Base-by-base conservation (phyloP, 2,113 vertebrate genomes). In the Oncorhynchus keta region DNA sequence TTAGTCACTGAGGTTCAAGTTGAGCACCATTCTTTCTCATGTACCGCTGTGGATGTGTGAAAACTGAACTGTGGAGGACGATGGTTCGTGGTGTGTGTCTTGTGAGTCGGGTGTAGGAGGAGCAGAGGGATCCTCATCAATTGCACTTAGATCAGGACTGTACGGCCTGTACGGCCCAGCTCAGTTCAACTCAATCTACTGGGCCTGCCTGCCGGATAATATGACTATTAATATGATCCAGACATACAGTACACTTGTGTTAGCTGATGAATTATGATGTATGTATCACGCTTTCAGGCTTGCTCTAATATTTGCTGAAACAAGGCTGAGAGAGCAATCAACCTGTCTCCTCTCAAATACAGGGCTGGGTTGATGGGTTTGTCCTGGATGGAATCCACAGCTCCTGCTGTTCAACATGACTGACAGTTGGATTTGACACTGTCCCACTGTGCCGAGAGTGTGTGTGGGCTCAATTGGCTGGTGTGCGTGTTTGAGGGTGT, bases 11-110 rank as follows among this genome's bases (percentile, higher is more conserved):
- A 76, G 86, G 67, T 81, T 74, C 83, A 76, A 81, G 86, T 79
- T 81, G 88, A 91, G 87, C 86, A 82, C 77, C 87, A 86, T 88
- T 91, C 32, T 35, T 68, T 77, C 39, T 11, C 39, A 45, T 45
- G 39, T 9, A 11, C 39, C 9, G 45, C 59, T 74, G 89, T 91
- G 89, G 89, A 88, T 85, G 91, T 85, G 8, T 85, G 8, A 72
- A 80, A 82, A 80, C 73, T 73, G 85, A 85, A 81, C 81, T 78
- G 81, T 73, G 78, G 39, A 45, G 39, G 39, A 45, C 39, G 9
- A 45, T 11, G 39, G 39, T 45, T 45, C 9, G 39, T 45, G 39
- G 9, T 45, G 39, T 26, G 39, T 76, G 55, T 7, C 74, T 79
- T 81, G 39, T 55, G 48, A 32, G 80, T 84, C 82, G 68, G 73